Evolutionary conservation across 1,140 invertebrate species (phyloP), one percentile per base, ranked within the genome.

Genomic region (Hyposmocoma kahamanoa): DNA sequence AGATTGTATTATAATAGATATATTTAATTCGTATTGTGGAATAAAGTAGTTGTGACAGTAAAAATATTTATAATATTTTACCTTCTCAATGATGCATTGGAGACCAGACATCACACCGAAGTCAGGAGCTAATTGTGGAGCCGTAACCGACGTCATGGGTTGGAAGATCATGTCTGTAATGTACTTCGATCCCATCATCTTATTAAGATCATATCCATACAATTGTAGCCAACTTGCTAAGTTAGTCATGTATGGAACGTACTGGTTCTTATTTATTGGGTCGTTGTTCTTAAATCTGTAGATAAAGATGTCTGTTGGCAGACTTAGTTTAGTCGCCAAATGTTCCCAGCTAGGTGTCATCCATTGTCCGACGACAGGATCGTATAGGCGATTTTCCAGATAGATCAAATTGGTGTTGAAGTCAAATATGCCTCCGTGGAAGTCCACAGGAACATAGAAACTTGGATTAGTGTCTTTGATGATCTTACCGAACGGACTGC

Each of bases 261-360:
- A 90, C 49, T 91, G 90, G 39, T 90, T 91, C 4, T 90, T 89
- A 75, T 98, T 98, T 51, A 98, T 91, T 0, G 96, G 96, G 78
- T 98, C 95, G 65, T 98, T 98, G 64, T 96, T 95, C 52, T 93
- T 90, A 87, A 96, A 97, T 50, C 96, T 88, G 67, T 98, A 97
- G 46, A 96, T 94, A 68, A 97, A 97, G 17, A 98, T 93, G 67
- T 96, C 94, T 0, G 93, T 95, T 1, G 96, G 95, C 11, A 92
- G 90, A 6, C 91, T 94, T 41, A 97, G 86, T 68, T 89, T 89
- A 10, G 93, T 93, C 0, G 95, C 93, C 52, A 97, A 88, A 53
- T 93, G 90, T 62, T 96, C 93, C 93, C 96, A 98, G 21, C 93
- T 91, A 0, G 97, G 97, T 0, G 95, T 96, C 90, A 98, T 94